Percentiles rank a stretch among this genome's conserved stretches.
Conservation (phyloP, 1,140 invertebrate genomes). For the Kradibia gibbosae region DNA sequence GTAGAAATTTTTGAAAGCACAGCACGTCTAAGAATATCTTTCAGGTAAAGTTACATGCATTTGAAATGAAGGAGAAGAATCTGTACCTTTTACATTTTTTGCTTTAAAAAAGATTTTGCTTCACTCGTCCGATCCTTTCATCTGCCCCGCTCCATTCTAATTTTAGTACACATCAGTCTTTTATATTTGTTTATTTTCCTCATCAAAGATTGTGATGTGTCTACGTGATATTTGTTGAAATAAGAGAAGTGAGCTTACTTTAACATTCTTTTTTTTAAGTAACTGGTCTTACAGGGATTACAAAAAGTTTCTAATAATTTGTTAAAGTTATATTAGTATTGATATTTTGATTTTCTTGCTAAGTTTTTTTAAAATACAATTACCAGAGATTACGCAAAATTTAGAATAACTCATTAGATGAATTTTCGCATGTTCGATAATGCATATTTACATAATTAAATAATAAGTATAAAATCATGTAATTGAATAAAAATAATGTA, state of each 20-base stretch:
- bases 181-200: slow-evolving; percentile 5
- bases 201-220: slow-evolving; percentile 1
- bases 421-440: no score
- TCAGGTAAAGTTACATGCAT: not conserved
- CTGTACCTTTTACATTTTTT: no score
- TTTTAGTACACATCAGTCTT: no score
- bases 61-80: not conserved
- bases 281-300: not conserved
- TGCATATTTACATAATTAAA: no score
- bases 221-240: not conserved
- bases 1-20: not conserved
- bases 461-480: no score
- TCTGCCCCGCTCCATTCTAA: no score
- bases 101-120: slow-evolving; percentile 4
- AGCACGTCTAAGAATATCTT: not conserved
- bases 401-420: no score
- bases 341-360: not conserved
- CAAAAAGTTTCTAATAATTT: not conserved
- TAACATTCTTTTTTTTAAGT: not conserved
- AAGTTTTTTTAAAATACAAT: no score
- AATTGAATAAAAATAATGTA: no score
- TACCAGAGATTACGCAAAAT: no score
- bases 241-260: not conserved
- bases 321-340: not conserved
- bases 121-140: no score